Evolutionary conservation across 37 sponge, comb jelly and placozoan genomes (phyloP).

Genomic region (Eunapius fragilis): DNA sequence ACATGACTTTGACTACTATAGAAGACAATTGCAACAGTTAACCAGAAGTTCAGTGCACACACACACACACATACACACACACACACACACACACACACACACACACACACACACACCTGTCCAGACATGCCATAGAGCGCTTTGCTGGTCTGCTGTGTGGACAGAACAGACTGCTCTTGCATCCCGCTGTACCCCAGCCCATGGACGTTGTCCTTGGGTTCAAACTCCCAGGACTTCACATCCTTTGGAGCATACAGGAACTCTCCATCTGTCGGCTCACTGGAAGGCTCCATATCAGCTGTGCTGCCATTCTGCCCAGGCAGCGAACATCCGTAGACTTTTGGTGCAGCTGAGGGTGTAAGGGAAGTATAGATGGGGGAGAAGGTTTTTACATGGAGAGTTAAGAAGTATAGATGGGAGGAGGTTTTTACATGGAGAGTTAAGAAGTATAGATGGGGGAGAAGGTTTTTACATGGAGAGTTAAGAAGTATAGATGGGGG

Average conservation of each 20-base stretch:
- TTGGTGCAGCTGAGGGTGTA: background rate
- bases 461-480: no score
- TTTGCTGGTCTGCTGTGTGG: constrained; percentile 15
- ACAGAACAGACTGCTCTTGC: constrained; percentile 25
- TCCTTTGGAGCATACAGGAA: constrained; percentile 82
- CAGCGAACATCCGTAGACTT: constrained; percentile 59
- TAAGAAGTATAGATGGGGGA: no score
- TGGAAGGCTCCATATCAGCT: background rate
- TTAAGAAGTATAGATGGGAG: no score
- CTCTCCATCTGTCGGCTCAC: constrained; percentile 3
- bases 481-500: no score
- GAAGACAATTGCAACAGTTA: no score
- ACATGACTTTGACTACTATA: no score
- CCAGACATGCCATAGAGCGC: constrained; percentile 82
- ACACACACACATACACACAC: no score
- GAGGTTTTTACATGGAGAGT: no score
- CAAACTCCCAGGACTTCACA: constrained; percentile 44
- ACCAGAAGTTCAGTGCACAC: no score
- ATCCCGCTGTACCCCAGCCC: constrained; percentile 86
- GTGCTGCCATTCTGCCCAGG: constrained; percentile 5
- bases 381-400: no score
- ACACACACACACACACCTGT: constrained; percentile 67
- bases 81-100: no score
- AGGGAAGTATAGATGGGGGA: background rate
- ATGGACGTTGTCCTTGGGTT: constrained; percentile 76